Evolutionary conservation across 2,113 vertebrate species (phyloP).

Genomic region (Blennius ocellaris): DNA sequence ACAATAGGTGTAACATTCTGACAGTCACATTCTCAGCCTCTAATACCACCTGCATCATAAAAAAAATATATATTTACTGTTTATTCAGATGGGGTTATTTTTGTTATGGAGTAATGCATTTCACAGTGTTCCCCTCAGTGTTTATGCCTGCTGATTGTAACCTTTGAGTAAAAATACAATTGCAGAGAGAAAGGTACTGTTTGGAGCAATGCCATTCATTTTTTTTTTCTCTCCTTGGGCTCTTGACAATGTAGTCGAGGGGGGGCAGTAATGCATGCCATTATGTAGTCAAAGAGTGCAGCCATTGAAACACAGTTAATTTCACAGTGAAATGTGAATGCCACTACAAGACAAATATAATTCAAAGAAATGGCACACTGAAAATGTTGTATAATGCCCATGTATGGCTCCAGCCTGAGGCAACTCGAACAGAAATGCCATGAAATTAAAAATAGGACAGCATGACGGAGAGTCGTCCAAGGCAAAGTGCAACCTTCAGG

Average conservation of each 20-base stretch:
- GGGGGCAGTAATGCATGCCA: constrained; percentile 79
- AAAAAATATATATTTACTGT: constrained; percentile 66
- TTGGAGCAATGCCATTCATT: constrained; percentile 64
- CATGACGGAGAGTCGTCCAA: constrained; percentile 79
- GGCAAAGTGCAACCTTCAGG: constrained; percentile 78
- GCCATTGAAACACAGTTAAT: constrained; percentile 83
- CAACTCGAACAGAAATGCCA: constrained; percentile 80
- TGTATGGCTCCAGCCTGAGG: constrained; percentile 74
- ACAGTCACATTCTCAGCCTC: constrained; percentile 42
- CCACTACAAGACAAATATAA: constrained; percentile 82
- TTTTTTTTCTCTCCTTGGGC: constrained; percentile 38
- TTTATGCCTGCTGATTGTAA: constrained; percentile 77
- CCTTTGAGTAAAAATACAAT: constrained; percentile 79
- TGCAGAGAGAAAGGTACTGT: constrained; percentile 67
- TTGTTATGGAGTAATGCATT: constrained; percentile 69
- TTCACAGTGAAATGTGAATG: constrained; percentile 83
- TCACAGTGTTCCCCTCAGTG: constrained; percentile 63
- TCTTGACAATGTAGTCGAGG: constrained; percentile 66
- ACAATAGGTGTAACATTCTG: constrained; percentile 48
- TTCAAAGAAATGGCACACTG: constrained; percentile 79
- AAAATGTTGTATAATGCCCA: constrained; percentile 79
- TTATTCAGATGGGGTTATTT: constrained; percentile 74
- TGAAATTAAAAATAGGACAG: constrained; percentile 85
- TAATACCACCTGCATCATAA: constrained; percentile 64
- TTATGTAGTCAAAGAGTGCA: constrained; percentile 79